Conservation (phyloP, 2,113 vertebrate genomes). For the Falco punctatus region DNA sequence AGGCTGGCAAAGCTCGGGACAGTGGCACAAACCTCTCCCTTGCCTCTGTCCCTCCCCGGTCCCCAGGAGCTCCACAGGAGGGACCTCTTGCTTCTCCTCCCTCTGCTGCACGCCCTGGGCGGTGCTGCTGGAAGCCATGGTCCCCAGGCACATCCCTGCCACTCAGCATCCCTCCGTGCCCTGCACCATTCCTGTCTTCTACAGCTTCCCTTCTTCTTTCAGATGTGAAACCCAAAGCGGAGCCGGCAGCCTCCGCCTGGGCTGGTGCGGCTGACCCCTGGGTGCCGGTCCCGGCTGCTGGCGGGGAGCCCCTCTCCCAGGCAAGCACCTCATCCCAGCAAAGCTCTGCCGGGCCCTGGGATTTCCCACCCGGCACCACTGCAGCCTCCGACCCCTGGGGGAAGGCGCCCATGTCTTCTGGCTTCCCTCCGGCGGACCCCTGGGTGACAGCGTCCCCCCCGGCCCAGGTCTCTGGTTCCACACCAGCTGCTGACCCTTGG, state of each 20-base stretch:
- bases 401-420: constrained; percentile 56
- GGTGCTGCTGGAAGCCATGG: not conserved
- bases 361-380: constrained; percentile 38
- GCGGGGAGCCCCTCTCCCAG: constrained; percentile 60
- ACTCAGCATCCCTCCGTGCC: not conserved
- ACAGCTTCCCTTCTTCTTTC: constrained; percentile 28
- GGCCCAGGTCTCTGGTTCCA: not conserved
- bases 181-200: not conserved
- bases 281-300: constrained; percentile 59
- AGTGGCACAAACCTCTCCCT: not conserved
- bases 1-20: not conserved
- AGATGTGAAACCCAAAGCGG: constrained; percentile 69
- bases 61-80: not conserved
- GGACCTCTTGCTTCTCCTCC: not conserved
- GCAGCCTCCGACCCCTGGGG: constrained; percentile 77
- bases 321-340: constrained; percentile 57
- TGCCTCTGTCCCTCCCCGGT: not conserved
- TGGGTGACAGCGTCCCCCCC: constrained; percentile 69
- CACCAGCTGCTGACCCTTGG: constrained; percentile 71
- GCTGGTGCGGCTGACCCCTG: constrained; percentile 68
- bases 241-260: constrained; percentile 75
- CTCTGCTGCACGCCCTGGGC: not conserved
- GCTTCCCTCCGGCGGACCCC: constrained; percentile 61
- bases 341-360: constrained; percentile 62
- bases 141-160: accelerated